Base-by-base conservation (phyloP, 2,888 invertebrate species). In the Punctoribates punctum region DNA sequence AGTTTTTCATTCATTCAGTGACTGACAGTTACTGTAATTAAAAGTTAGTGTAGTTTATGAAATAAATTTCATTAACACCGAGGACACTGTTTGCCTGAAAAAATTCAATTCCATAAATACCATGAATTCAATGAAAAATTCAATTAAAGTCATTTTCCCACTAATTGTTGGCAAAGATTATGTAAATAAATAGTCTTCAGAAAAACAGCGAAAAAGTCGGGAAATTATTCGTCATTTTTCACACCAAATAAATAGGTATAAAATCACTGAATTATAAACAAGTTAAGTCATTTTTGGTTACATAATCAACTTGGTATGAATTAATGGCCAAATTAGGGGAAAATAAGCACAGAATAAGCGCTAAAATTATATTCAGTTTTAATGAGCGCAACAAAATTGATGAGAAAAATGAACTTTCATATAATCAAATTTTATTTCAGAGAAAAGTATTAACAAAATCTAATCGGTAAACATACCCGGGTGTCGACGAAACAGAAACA, bases 401-500 rank as follows among this genome's bases (percentile, higher is more conserved):
- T 51, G 51, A 51, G 51, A 51, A 51, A 51, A 51, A 20, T 23
- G 57, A 57, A 57, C 57, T 57, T 23, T 23, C n/a, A 13, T 23
- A 23, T 11, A 34, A 34, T 34, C 3, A 5, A 34, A 34, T 3
- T 34, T 34, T 34, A 34, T 34, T 34, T 34, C 8, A 34, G 8
- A 11, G 3, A 48, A 48, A 17, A 48, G 4, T 17, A 48, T 11
- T 6, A 48, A 48, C 13, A 17, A 57, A 57, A 17, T 9, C 5
- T 51, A 17, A 25, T 23, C 9, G 2, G 1, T 34, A 62, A 20
- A 62, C 79, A 76, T 78, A 78, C 79, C 78, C 77, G 77, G 1
- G 79, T 79, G 70, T 79, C 78, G 20, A 79, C 77, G n/a, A 76
- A 77, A 73, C 79, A 79, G 75, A 79, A 79, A 73, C 78, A 78